A percentile compares a stretch with the other conserved stretches of the same genome.
Evolutionary conservation across 2,888 invertebrate genomes (phyloP).

Genomic region (Acrocera orbiculus): DNA sequence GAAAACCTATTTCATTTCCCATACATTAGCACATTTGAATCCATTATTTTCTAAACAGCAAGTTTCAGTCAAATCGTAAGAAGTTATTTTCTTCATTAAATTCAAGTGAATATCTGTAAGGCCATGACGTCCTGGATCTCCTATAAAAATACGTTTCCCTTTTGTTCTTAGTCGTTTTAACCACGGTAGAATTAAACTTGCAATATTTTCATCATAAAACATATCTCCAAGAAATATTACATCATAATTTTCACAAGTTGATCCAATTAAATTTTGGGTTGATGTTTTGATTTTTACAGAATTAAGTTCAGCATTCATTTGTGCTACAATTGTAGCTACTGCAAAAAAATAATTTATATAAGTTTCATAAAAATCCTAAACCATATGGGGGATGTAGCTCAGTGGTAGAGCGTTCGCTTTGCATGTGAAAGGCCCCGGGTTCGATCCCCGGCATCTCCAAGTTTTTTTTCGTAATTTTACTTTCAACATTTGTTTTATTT

Average conservation of each 20-base stretch:
- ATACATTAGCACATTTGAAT: conserved; percentile 35
- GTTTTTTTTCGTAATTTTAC: conserved; percentile 24
- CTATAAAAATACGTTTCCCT: conserved; percentile 33
- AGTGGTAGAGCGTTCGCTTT: conserved; percentile 25
- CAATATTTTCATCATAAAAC: conserved; percentile 46
- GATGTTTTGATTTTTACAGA: conserved; percentile 27
- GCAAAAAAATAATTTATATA: conserved; percentile 20
- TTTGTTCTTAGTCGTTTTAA: conserved; percentile 24
- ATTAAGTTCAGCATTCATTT: conserved; percentile 37
- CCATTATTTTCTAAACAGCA: conserved; percentile 37
- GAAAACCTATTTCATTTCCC: conserved; percentile 26
- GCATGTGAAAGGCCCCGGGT: conserved; percentile 59
- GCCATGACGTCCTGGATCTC: conserved; percentile 43
- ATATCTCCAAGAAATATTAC: conserved; percentile 49
- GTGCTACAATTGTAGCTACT: conserved; percentile 36
- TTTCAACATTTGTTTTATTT: no score
- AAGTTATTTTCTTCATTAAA: conserved; percentile 28
- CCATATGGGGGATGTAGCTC: conserved; percentile 35
- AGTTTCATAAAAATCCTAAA: no score
- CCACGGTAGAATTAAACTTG: conserved; percentile 37
- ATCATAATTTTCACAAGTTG: conserved; percentile 28
- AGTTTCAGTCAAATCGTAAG: conserved; percentile 32
- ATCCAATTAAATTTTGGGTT: conserved; percentile 32
- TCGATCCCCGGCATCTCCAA: conserved; percentile 81
- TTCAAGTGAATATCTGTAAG: conserved; percentile 28